A percentile compares a stretch with the other conserved stretches of the same genome.
Conservation (phyloP, 2,113 vertebrate species). For the Hippocampus zosterae region DNA sequence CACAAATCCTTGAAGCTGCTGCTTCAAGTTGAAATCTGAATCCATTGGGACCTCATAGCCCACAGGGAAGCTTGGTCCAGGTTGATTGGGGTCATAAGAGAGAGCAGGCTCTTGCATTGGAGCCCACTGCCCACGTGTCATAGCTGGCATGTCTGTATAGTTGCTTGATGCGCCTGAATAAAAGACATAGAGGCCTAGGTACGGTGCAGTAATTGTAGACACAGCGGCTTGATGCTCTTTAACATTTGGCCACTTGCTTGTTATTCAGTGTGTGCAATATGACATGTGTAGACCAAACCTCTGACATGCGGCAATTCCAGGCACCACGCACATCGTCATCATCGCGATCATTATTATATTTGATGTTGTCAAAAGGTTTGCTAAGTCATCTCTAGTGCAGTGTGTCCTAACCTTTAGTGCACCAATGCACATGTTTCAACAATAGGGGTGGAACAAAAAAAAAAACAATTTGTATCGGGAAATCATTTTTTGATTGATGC, state of each 20-base stretch:
- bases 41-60: conserved; percentile 36
- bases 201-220: too few species aligned
- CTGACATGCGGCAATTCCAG: neutral
- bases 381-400: too few species aligned
- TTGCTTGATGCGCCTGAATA: conserved; percentile 58
- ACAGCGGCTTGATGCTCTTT: too few species aligned
- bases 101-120: conserved; percentile 26
- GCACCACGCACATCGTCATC: neutral
- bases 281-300: too few species aligned
- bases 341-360: too few species aligned
- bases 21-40: conserved; percentile 44
- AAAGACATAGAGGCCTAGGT: neutral
- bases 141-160: conserved; percentile 65
- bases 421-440: too few species aligned
- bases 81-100: conserved; percentile 36
- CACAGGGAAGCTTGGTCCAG: conserved; percentile 25
- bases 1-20: conserved; percentile 35
- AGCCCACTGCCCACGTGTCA: conserved; percentile 59
- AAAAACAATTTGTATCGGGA: too few species aligned
- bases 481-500: too few species aligned
- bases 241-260: neutral
- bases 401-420: too few species aligned
- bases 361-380: too few species aligned
- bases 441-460: too few species aligned
- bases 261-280: neutral